phyloP scores from a whole-genome alignment of 2,797 vertebrate species.

The Eurystomus glaucurus region DNA sequence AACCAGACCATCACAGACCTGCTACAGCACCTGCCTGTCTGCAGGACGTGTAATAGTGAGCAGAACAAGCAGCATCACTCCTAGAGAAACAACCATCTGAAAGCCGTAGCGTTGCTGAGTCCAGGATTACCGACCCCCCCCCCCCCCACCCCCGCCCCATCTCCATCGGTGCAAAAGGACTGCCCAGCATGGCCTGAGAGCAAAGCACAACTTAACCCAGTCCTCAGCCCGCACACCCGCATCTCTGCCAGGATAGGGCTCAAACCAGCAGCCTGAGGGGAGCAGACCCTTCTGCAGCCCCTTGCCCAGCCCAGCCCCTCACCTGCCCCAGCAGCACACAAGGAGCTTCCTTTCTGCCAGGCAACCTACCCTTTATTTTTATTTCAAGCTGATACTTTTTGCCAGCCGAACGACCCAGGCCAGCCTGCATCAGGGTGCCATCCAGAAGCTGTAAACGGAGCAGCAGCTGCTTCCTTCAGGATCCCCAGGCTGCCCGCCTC shows the following conservation, averaged over 20 bases:
- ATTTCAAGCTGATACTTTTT: neutral
- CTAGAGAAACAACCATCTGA: neutral
- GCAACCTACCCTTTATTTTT: neutral
- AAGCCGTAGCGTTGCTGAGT: neutral
- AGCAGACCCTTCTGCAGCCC: neutral
- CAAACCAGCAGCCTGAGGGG: neutral
- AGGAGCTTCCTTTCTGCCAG: neutral
- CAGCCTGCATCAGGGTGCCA: neutral
- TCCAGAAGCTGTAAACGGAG: neutral
- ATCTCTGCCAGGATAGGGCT: neutral
- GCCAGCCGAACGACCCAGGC: neutral
- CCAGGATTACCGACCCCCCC: rapidly evolving
- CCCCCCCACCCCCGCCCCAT: neutral
- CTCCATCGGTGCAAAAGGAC: neutral
- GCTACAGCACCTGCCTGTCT: neutral
- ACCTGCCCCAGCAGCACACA: neutral
- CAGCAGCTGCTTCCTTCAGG: neutral
- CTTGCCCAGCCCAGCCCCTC: neutral
- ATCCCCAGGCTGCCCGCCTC: neutral
- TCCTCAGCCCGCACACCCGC: rapidly evolving
- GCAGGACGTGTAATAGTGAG: neutral
- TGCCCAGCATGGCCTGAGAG: neutral
- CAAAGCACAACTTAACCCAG: neutral
- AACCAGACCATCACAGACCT: neutral
- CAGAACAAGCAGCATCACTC: neutral